Evolutionary conservation across 2,888 invertebrate species (phyloP).

Genomic region (Luffia ferchaultella): DNA sequence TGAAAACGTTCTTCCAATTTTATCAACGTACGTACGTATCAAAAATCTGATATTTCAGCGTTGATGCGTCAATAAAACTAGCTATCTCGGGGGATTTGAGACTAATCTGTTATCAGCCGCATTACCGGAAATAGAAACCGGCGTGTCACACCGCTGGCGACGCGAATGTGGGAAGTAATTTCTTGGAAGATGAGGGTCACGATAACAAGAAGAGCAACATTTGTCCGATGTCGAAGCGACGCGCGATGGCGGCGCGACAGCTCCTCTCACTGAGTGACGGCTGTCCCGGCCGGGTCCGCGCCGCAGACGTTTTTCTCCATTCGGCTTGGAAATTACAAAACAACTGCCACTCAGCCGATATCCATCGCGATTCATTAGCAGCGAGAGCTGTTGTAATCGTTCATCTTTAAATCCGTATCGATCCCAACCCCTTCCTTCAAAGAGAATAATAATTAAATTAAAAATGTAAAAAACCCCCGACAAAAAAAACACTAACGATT

Average conservation of each 20-base stretch:
- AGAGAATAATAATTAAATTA: too few species aligned
- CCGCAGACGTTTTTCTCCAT: background rate
- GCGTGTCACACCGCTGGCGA: slow-evolving; percentile 32
- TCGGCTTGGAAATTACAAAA: background rate
- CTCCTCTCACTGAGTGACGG: slow-evolving; percentile 39
- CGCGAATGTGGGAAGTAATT: slow-evolving; percentile 43
- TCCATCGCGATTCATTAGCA: too few species aligned
- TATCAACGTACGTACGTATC: too few species aligned
- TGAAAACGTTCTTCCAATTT: too few species aligned
- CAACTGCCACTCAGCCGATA: background rate
- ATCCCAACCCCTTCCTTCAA: too few species aligned
- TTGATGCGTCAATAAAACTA: too few species aligned
- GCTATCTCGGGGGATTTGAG: too few species aligned
- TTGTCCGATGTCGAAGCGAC: slow-evolving; percentile 34
- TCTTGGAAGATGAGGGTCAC: slow-evolving; percentile 46
- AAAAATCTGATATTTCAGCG: too few species aligned
- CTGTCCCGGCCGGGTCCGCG: slow-evolving; percentile 24
- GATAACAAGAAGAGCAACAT: slow-evolving; percentile 45
- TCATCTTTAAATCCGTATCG: too few species aligned
- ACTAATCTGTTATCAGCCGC: background rate
- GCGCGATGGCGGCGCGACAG: slow-evolving; percentile 5
- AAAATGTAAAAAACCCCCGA: too few species aligned
- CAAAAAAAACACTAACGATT: too few species aligned
- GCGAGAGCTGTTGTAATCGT: too few species aligned
- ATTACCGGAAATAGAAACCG: slow-evolving; percentile 25